Evolutionary conservation across 2,113 vertebrate genomes (phyloP).

Genomic region (Microcebus lehilahytsara): DNA sequence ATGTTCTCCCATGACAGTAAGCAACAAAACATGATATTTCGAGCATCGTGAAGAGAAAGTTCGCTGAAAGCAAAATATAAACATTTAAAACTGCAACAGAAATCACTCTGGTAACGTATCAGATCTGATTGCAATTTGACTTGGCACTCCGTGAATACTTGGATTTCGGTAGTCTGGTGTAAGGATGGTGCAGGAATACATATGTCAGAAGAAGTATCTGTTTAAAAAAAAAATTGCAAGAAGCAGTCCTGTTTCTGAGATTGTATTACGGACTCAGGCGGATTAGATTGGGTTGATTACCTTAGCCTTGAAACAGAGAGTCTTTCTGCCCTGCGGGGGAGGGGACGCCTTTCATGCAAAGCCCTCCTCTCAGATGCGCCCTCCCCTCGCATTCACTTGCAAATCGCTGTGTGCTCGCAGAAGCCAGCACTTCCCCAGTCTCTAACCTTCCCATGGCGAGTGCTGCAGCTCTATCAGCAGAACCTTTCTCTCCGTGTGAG

Average conservation of each 20-base stretch:
- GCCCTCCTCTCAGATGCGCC: conserved; percentile 73
- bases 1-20: background rate
- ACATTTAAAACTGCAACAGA: background rate
- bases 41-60: conserved; percentile 39
- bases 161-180: background rate
- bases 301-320: conserved; percentile 80
- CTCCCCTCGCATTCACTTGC: conserved; percentile 88
- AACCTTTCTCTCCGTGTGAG: conserved; percentile 60
- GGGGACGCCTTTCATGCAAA: conserved; percentile 76
- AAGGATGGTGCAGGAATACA: background rate
- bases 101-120: conserved; percentile 20
- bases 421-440: conserved; percentile 74
- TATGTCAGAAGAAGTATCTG: background rate
- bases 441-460: conserved; percentile 82
- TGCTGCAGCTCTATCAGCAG: conserved; percentile 78
- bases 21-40: background rate
- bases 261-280: conserved; percentile 26
- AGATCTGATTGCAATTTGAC: conserved; percentile 46
- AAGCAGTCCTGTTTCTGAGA: background rate
- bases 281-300: conserved; percentile 78
- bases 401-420: conserved; percentile 82
- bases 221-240: background rate
- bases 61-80: conserved; percentile 30
- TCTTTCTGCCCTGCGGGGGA: conserved; percentile 80
- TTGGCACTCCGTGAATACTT: background rate